Base-by-base conservation (phyloP, 1,140 invertebrate genomes). In the Drosophila insularis region DNA sequence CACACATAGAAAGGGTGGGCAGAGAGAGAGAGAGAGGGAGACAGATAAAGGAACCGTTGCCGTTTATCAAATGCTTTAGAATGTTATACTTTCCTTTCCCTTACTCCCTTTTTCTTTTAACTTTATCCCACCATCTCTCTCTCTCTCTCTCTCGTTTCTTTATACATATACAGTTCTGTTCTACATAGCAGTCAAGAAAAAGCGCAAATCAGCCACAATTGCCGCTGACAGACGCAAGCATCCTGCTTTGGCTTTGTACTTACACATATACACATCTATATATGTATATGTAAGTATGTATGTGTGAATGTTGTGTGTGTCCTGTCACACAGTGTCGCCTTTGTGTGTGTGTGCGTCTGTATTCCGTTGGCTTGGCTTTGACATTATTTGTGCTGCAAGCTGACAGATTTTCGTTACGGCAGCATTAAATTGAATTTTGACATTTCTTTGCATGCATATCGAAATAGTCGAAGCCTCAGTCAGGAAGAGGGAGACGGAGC, bases 391-490 rank as follows among this genome's bases (percentile, higher is more conserved):
- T 87, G 84, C 82, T 86, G 82, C 82, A 87, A 87, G 84, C 82
- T 86, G 82, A 86, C 82, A 86, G 82, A 86, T 86, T 87, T 81
- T 82, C 76, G 71, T 81, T 73, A 75, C 69, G 84, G 79, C 79
- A 86, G 79, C 82, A 86, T 86, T 86, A 86, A 86, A 86, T 86
- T 86, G 82, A 87, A 87, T 86, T 86, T 89, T 87, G 82, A 86
- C 82, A 86, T 86, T 86, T 87, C 82, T 86, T 87, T 86, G 79
- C 71, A 67, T 74, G 70, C 81, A 87, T 76, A 71, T 68, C 55
- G 27, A 74, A 67, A 68, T 67, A 68, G 31, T 43, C 17, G 5
- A 53, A 68, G 37, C 17, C 17, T 32, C 21, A 35, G 27, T 5
- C 27, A 46, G 8, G 43, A 8, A 46, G 14, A 19, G 43, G 17